Percentiles rank a stretch among this genome's conserved stretches.
These are phyloP conservation scores for Hirundo rustica DNA, from an alignment of 2,797 vertebrate genomes.

Conservation along the genomic window DNA sequence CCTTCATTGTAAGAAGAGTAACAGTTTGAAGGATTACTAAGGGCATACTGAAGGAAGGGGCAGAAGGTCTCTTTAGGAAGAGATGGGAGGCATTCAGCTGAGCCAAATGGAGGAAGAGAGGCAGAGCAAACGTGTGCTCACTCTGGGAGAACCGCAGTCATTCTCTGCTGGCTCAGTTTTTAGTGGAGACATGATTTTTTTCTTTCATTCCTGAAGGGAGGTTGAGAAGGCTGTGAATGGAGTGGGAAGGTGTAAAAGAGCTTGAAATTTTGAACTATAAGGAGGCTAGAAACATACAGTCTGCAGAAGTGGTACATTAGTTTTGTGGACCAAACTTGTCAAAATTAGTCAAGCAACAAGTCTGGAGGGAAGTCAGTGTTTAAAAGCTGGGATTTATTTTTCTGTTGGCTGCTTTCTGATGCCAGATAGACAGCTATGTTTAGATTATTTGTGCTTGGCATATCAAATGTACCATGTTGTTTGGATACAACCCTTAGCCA, in stretches of 20 bases:
- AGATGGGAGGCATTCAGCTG: background rate
- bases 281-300: background rate
- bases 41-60: background rate
- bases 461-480: background rate
- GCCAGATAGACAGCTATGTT: background rate
- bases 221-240: background rate
- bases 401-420: background rate
- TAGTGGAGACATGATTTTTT: background rate
- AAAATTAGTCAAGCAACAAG: background rate
- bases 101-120: background rate
- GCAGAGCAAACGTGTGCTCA: background rate
- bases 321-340: background rate
- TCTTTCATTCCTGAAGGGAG: background rate
- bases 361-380: background rate
- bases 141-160: accelerated
- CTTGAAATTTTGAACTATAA: background rate
- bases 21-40: background rate
- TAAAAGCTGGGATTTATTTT: background rate
- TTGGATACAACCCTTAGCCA: background rate
- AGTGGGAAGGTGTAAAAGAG: conserved; percentile 20
- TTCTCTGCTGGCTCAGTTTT: background rate
- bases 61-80: background rate
- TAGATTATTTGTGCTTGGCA: background rate
- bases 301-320: background rate
- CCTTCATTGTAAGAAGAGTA: background rate